Base-by-base conservation (phyloP, 2,888 invertebrate genomes). In the Brachypalpus laphriformis region DNA sequence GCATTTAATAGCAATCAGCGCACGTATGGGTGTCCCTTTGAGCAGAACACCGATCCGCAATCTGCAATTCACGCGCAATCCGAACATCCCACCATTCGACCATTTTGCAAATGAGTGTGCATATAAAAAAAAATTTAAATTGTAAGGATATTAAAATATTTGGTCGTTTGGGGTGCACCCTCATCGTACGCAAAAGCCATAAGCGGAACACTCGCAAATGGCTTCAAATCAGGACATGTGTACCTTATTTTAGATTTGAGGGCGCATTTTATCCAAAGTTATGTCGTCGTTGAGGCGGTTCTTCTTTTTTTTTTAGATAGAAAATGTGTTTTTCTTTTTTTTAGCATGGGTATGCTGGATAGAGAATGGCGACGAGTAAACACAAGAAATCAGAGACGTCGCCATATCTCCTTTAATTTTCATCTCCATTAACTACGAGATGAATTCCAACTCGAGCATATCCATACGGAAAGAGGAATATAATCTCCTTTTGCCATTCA, bases 341-440 rank as follows among this genome's bases (percentile, higher is more conserved):
- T 71, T 11, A 16, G 5, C 4, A 14, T 7, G n/a, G 42, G 18
- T 18, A n/a, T 49, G 11, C 51, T 37, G 40, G 31, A 63, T 63
- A 47, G 70, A 71, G 57, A 22, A 71, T 76, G 65, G 63, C 70
- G 37, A 63, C 61, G 59, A 14, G 59, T 85, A 75, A 71, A 75
- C 70, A 81, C 31, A 51, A 81, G 74, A 85, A 85, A 85, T 85
- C 85, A 85, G 85, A 85, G 81, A 81, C 71, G 75, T 81, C 81
- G 85, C 81, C 76, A 81, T 76, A 85, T 75, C 85, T 81, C 66
- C 81, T 85, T 85, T 85, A 85, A 85, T 85, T 85, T 85, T 85
- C 85, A 85, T 85, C 85, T 85, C 85, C 85, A 85, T 85, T 85
- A 85, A 85, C 85, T 85, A 75, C 61, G 59, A 85, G 85, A 85